phyloP scores from a whole-genome alignment of 2,797 vertebrate species.

The Sebastes dallii region DNA sequence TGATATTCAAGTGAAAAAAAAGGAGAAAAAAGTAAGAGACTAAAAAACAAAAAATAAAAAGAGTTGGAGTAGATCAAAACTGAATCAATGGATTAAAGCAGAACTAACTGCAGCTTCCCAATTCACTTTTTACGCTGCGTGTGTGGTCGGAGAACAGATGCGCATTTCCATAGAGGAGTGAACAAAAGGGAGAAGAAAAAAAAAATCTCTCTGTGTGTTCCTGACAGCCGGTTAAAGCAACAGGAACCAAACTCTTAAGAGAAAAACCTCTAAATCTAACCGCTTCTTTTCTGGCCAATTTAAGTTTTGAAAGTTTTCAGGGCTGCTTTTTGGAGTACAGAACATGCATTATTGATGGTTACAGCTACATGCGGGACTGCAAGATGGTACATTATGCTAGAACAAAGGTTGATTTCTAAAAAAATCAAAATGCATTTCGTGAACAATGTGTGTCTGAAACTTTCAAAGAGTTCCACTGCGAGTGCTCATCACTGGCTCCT shows the following conservation, averaged over 20 bases:
- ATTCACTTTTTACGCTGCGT: slow-evolving; percentile 42
- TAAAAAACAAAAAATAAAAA: background rate
- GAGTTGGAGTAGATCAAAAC: slow-evolving; percentile 14
- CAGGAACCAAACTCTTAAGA: slow-evolving; percentile 47
- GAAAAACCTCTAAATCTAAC: slow-evolving; percentile 27
- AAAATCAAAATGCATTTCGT: slow-evolving; percentile 1
- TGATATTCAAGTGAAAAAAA: background rate
- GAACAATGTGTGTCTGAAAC: background rate
- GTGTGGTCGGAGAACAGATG: slow-evolving; percentile 73
- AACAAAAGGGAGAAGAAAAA: slow-evolving; percentile 64
- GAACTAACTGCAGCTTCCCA: slow-evolving; percentile 27
- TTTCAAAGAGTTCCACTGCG: background rate
- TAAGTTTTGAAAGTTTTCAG: background rate
- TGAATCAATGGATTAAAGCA: slow-evolving; percentile 23
- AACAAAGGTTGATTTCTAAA: background rate
- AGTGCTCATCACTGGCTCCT: background rate
- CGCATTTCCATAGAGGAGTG: slow-evolving; percentile 66
- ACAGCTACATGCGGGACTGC: background rate
- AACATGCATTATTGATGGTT: slow-evolving; percentile 13
- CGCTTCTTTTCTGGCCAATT: background rate
- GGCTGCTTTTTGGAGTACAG: slow-evolving; percentile 5
- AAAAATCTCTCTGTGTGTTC: slow-evolving; percentile 48
- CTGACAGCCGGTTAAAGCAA: slow-evolving; percentile 56
- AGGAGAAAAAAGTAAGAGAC: background rate
- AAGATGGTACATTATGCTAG: slow-evolving; percentile 6